These are phyloP conservation scores for Trachymyrmex septentrionalis DNA, from an alignment of 1,140 invertebrate species.

Conservation along the genomic window DNA sequence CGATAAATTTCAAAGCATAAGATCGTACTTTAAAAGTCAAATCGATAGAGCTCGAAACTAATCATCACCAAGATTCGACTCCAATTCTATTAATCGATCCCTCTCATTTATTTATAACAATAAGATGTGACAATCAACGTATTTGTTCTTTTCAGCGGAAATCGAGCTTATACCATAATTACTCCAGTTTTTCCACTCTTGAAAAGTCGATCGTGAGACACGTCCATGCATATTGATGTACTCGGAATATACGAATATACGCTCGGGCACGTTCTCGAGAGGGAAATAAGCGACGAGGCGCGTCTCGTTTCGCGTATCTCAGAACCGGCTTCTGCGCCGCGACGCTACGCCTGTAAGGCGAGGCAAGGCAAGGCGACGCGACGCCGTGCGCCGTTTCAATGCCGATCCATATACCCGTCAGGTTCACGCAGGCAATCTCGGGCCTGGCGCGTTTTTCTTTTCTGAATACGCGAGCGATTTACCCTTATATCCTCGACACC, in stretches of 20 bases:
- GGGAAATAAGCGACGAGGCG: constrained; percentile 44
- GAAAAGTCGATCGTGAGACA: not conserved
- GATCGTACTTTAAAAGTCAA: not conserved
- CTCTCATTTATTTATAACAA: not conserved
- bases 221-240: constrained; percentile 8
- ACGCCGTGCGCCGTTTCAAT: constrained; percentile 13
- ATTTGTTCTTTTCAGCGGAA: not conserved
- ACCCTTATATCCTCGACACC: constrained; percentile 32
- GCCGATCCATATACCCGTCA: constrained; percentile 48
- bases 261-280: constrained; percentile 31
- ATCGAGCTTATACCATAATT: not conserved
- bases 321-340: constrained; percentile 32
- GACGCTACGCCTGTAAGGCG: constrained; percentile 1
- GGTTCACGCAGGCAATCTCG: constrained; percentile 45
- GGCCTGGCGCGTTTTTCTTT: constrained; percentile 38
- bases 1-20: not conserved
- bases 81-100: not conserved
- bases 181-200: not conserved
- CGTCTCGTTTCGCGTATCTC: constrained; percentile 40
- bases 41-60: not conserved
- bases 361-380: not conserved
- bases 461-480: constrained; percentile 53
- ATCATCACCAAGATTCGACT: not conserved
- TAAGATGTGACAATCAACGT: not conserved
- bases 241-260: constrained; percentile 11